Conservation (phyloP, 1,140 invertebrate species). For the Leptopilina clavipes region DNA sequence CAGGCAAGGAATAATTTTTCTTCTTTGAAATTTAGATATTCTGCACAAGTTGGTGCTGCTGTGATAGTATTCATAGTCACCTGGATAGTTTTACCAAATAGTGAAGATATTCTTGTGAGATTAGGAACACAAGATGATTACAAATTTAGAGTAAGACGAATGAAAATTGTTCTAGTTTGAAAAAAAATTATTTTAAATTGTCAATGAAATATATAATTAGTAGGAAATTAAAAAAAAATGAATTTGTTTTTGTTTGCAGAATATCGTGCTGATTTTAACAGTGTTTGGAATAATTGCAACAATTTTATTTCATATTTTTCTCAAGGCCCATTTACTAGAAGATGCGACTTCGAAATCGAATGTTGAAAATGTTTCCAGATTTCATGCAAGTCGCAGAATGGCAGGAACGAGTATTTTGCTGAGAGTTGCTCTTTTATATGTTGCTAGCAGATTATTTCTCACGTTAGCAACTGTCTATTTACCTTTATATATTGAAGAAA, state of each 20-base stretch:
- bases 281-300: constrained; percentile 76
- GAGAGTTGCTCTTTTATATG: constrained; percentile 78
- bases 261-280: constrained; percentile 77
- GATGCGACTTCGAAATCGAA: constrained; percentile 42
- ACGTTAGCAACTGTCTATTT: constrained; percentile 91
- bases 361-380: constrained; percentile 46
- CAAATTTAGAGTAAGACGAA: constrained; percentile 82
- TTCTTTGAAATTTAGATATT: constrained; percentile 80
- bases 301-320: constrained; percentile 77
- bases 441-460: constrained; percentile 87
- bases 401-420: constrained; percentile 60
- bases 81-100: constrained; percentile 80
- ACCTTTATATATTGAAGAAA: constrained; percentile 89
- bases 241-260: constrained; percentile 65
- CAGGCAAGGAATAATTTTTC: no score
- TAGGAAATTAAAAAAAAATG: not conserved
- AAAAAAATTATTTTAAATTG: constrained; percentile 38
- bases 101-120: constrained; percentile 73
- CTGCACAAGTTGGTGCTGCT: constrained; percentile 87
- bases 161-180: constrained; percentile 33
- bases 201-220: no score
- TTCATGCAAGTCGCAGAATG: constrained; percentile 51
- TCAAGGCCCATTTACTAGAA: constrained; percentile 69
- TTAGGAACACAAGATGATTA: constrained; percentile 82
- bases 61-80: constrained; percentile 86